These are phyloP conservation scores for Ectemnius cavifrons DNA, from an alignment of 2,888 invertebrate genomes.

Conservation along the genomic window DNA sequence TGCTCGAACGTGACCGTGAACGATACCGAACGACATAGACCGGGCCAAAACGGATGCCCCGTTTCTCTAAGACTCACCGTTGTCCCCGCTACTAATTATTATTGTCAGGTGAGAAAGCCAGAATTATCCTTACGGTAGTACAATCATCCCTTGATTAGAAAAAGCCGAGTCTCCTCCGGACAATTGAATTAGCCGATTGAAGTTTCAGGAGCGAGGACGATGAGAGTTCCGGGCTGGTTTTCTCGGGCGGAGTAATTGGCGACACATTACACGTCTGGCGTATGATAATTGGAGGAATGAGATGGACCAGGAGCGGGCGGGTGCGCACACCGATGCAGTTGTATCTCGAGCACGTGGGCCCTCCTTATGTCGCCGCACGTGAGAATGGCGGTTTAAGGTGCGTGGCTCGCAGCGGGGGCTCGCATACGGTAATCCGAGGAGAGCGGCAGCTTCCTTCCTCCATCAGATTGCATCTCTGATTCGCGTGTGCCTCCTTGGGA, in stretches of 20 bases:
- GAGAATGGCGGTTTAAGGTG: conserved; percentile 74
- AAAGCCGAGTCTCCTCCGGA: conserved; percentile 19
- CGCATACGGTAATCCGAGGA: conserved; percentile 71
- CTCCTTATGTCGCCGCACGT: conserved; percentile 71
- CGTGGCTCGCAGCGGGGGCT: conserved; percentile 66
- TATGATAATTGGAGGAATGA: conserved; percentile 36
- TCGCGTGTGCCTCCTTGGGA: conserved; percentile 56
- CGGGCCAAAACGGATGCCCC: conserved; percentile 24
- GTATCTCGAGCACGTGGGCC: conserved; percentile 56
- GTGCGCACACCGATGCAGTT: conserved; percentile 13
- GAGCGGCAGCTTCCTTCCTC: conserved; percentile 52
- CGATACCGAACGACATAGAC: conserved; percentile 24
- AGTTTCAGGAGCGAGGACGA: neutral
- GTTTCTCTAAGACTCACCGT: conserved; percentile 21
- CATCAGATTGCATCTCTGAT: conserved; percentile 72
- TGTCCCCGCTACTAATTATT: conserved; percentile 38
- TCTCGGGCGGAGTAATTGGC: neutral
- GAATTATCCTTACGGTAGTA: too few species aligned
- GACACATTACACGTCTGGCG: conserved; percentile 42
- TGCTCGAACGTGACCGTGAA: conserved; percentile 73
- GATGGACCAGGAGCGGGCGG: conserved; percentile 5
- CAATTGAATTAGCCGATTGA: too few species aligned
- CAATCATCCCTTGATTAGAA: neutral
- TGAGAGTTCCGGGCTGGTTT: neutral
- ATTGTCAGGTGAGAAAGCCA: conserved; percentile 12